These are phyloP conservation scores for Anadara kagoshimensis DNA, from an alignment of 1,140 invertebrate species.

Conservation along the genomic window DNA sequence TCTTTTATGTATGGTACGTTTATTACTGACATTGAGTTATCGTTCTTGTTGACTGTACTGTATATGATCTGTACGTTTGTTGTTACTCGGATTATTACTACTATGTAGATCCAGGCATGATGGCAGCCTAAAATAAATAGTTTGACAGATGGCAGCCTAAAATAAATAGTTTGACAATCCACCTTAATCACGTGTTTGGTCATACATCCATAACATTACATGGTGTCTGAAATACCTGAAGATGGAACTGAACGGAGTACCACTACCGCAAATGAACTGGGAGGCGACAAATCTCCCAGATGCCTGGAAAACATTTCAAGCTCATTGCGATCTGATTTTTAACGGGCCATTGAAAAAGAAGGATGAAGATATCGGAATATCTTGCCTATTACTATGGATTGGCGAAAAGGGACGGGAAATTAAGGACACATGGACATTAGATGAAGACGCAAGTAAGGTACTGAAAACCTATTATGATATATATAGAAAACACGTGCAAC, in stretches of 20 bases:
- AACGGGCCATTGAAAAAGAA: conserved; percentile 1
- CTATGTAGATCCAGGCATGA: too few relatives aligned
- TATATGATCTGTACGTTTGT: too few relatives aligned
- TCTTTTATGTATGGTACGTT: too few relatives aligned
- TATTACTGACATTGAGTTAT: too few relatives aligned
- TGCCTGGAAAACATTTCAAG: conserved; percentile 9
- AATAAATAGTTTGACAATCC: too few relatives aligned
- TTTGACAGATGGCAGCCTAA: too few relatives aligned
- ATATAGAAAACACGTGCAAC: background rate
- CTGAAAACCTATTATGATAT: background rate
- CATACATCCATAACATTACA: background rate
- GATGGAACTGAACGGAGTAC: background rate
- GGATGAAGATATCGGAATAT: background rate
- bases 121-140: too few relatives aligned
- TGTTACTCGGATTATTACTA: too few relatives aligned
- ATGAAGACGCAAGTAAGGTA: background rate
- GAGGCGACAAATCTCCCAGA: background rate
- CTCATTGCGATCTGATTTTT: background rate
- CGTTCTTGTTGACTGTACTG: too few relatives aligned
- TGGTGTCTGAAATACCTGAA: background rate
- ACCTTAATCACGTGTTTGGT: background rate
- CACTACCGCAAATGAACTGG: conserved; percentile 11
- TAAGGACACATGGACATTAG: conserved; percentile 1
- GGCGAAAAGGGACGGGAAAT: conserved; percentile 3
- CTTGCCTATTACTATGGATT: conserved; percentile 2